Percentiles rank a stretch among this genome's conserved stretches.
phyloP scores from a whole-genome alignment of 2,113 vertebrate genomes.

The Ophiodon elongatus region DNA sequence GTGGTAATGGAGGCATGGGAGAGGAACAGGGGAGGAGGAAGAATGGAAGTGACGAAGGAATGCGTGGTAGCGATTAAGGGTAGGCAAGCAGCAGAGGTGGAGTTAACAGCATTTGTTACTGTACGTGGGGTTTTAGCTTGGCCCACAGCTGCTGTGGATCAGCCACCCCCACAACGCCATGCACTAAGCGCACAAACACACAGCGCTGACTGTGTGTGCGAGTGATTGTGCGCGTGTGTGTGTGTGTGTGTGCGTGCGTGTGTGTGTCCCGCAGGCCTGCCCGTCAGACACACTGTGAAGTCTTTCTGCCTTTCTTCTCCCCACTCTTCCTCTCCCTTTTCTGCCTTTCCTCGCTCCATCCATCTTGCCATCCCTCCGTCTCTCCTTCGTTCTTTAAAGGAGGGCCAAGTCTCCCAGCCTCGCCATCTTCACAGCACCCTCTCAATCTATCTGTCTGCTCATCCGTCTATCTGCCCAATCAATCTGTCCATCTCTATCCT shows the following conservation, averaged over 20 bases:
- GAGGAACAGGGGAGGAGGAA: slow-evolving; percentile 49
- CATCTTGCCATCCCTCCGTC: slow-evolving; percentile 40
- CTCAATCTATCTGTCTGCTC: slow-evolving; percentile 53
- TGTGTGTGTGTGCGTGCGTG: slow-evolving; percentile 20
- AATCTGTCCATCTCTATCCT: slow-evolving; percentile 57
- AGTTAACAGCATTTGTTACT: slow-evolving; percentile 67
- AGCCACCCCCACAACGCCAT: slow-evolving; percentile 64
- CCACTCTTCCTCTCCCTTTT: slow-evolving; percentile 17
- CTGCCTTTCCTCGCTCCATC: slow-evolving; percentile 22
- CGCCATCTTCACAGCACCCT: slow-evolving; percentile 53
- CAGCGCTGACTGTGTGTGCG: slow-evolving; percentile 35
- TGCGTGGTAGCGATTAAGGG: slow-evolving; percentile 42
- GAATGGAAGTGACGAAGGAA: slow-evolving; percentile 58
- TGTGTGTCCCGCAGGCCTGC: slow-evolving; percentile 70
- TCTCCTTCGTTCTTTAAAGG: slow-evolving; percentile 29
- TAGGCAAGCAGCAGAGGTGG: slow-evolving; percentile 55
- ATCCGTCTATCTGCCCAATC: slow-evolving; percentile 55
- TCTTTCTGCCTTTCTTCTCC: slow-evolving; percentile 65
- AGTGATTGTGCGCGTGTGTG: not conserved
- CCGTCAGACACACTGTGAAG: slow-evolving; percentile 77
- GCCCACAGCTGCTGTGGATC: slow-evolving; percentile 68
- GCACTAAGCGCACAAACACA: slow-evolving; percentile 47
- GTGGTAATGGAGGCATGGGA: slow-evolving; percentile 72
- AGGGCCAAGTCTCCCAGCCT: slow-evolving; percentile 44
- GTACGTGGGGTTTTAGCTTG: slow-evolving; percentile 56